Percentiles rank a stretch among this genome's conserved stretches.
These are phyloP conservation scores for Drosophila helvetica DNA, from an alignment of 2,888 invertebrate species.

Conservation along the genomic window DNA sequence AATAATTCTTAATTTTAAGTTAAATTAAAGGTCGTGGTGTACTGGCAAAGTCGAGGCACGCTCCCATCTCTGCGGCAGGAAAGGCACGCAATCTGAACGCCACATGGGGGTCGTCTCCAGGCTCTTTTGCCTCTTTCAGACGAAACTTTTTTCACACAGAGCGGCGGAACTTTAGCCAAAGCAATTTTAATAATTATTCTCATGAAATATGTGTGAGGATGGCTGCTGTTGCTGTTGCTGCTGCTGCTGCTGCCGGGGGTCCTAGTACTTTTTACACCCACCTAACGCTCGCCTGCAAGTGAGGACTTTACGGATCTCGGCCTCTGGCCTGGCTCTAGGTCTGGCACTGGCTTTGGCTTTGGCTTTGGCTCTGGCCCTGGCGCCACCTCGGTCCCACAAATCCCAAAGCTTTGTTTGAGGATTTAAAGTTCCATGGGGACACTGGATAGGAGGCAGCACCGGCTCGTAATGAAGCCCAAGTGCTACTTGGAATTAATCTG, in stretches of 20 bases:
- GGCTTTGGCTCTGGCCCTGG: slow-evolving; percentile 7
- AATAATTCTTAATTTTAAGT: background rate
- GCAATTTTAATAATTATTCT: slow-evolving; percentile 78
- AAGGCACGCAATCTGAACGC: slow-evolving; percentile 30
- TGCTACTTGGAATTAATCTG: slow-evolving; percentile 49
- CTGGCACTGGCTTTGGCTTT: background rate
- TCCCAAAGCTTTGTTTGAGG: slow-evolving; percentile 50
- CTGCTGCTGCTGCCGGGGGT: slow-evolving; percentile 9
- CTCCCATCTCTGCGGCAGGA: slow-evolving; percentile 8
- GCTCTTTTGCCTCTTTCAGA: slow-evolving; percentile 30
- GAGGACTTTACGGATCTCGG: background rate
- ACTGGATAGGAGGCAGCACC: slow-evolving; percentile 6
- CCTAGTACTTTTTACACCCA: background rate
- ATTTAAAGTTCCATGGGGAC: slow-evolving; percentile 48
- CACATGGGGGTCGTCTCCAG: slow-evolving; percentile 46
- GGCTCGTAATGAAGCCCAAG: slow-evolving; percentile 48
- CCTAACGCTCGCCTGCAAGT: background rate
- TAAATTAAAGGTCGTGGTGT: background rate
- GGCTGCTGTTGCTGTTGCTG: slow-evolving; percentile 15
- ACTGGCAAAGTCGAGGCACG: background rate
- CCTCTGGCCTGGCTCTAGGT: background rate
- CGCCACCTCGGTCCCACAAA: slow-evolving; percentile 27
- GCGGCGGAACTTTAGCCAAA: slow-evolving; percentile 49
- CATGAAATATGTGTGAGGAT: slow-evolving; percentile 56
- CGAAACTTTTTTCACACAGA: slow-evolving; percentile 44